Evolutionary conservation across 2,113 vertebrate species (phyloP), one percentile per base, ranked within the genome.

Genomic region (Hippocampus abdominalis): DNA sequence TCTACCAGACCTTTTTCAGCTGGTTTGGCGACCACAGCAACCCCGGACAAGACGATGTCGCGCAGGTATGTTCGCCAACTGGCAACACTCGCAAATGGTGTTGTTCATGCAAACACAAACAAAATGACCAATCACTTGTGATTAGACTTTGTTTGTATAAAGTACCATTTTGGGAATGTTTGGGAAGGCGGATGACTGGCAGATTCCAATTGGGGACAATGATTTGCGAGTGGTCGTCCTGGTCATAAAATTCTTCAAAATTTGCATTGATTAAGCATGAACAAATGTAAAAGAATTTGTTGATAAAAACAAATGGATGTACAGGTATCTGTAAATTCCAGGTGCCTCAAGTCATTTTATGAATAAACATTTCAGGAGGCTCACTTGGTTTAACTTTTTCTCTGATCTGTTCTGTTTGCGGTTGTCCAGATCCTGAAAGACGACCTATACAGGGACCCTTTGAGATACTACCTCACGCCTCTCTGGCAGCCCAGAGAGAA

Each of bases 11-110:
- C n/a, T 93, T 93, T 73, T 93, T 93, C 77, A 91, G 83, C 77
- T 93, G 92, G 92, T 93, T 93, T 76, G 87, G 89, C 74, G 92
- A 93, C 85, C 92, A 93, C 40, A 91, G 89, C 79, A 91, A 78
- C 81, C 92, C 92, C 25, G 87, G 84, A 39, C 85, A 90, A 71
- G 92, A 93, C 40, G 90, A 93, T 42, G 92, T 93, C 46, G 92
- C 92, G 46, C 90, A 91, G 92, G 92, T 93, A 86, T 44, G 1
- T 13, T 3, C 42, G 44, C 1, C 18, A 32, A 20, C 15, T 20
- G 15, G 46, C 23, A 56, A 8, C 25, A 15, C 13, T 6, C 4
- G 9, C 49, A 53, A 18, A 7, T 27, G 29, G n/a, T 2, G n/a
- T 23, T 27, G 54, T 10, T 2, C 42, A 13, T 2, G 42, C 42